Base-by-base conservation (phyloP, 2,888 invertebrate genomes). In the Ophion ventricosus region DNA sequence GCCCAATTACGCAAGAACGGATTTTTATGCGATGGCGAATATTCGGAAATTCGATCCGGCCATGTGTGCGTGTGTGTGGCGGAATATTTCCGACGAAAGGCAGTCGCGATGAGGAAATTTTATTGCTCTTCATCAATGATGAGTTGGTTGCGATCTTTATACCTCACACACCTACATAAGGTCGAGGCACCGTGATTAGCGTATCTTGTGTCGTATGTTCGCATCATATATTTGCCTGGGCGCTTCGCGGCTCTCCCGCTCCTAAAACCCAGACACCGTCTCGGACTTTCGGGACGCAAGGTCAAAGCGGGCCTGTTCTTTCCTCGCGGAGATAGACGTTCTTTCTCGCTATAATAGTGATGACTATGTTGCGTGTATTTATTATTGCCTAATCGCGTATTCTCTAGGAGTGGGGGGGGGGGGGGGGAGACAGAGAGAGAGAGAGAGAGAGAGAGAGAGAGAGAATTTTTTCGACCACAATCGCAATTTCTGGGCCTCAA, bases 261-360 rank as follows among this genome's bases (percentile, higher is more conserved):
- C 40, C 56, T 8, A 20, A 57, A 43, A 54, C n/a, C 26, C 14
- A 61, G 11, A 1, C 43, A 43, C 43, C 79, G n/a, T 70, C 79
- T 74, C 70, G 70, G 74, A 69, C 75, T 75, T 79, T 83, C 49
- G 64, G 75, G 64, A 43, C 43, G 59, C 2, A 49, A 14, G 56
- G 56, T 66, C 23, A 29, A 57, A 20, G 57, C 67, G 11, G 66
- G n/a, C 57, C 49, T 49, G 49, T 49, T 43, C 14, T 49, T 17
- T 49, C 17, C 14, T 4, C 17, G 14, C 49, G 14, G 49, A 3
- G 17, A 49, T 35, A 35, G 35, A 35, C 8, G 8, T 8, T 35
- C 40, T 14, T 63, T 40, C 17, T 25, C 49, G 26, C 61, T 40
- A 25, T 43, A 35, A 35, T n/a, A 54, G 49, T 26, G 49, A 69